Percentiles rank a stretch among this genome's conserved stretches.
These are phyloP conservation scores for Carollia perspicillata DNA, from an alignment of 2,113 vertebrate genomes.

Conservation along the genomic window DNA sequence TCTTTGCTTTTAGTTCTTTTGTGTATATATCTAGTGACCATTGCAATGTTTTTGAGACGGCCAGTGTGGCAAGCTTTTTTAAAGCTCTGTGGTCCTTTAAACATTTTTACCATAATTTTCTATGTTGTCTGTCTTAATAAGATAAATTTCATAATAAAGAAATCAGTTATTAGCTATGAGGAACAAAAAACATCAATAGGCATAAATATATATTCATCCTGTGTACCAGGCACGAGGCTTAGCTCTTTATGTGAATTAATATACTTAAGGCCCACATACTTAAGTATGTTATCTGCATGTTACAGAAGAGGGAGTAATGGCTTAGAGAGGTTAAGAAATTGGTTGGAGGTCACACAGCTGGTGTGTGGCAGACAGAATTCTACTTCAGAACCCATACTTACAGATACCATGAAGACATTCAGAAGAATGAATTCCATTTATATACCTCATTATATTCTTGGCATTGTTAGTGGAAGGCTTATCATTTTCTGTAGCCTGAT, in stretches of 20 bases:
- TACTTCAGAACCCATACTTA: background rate
- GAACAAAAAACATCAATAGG: background rate
- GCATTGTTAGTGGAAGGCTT: background rate
- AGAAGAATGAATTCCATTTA: background rate
- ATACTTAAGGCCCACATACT: background rate
- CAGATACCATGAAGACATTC: background rate
- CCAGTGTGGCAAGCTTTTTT: background rate
- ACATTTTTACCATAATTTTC: background rate
- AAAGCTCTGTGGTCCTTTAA: background rate
- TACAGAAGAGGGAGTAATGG: background rate
- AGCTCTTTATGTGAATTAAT: background rate
- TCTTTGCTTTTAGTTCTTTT: background rate
- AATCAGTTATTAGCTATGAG: background rate
- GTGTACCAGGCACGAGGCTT: background rate
- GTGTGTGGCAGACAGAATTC: background rate
- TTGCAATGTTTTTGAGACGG: background rate
- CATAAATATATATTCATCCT: background rate
- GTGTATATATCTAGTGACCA: background rate
- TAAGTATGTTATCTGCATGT: background rate
- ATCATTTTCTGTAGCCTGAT: background rate
- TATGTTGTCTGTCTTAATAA: background rate
- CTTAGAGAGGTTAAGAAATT: background rate
- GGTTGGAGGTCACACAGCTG: background rate
- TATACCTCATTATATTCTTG: background rate
- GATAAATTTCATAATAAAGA: background rate